phyloP scores from a whole-genome alignment of 1,140 invertebrate genomes.

The Pteromalus puparum region DNA sequence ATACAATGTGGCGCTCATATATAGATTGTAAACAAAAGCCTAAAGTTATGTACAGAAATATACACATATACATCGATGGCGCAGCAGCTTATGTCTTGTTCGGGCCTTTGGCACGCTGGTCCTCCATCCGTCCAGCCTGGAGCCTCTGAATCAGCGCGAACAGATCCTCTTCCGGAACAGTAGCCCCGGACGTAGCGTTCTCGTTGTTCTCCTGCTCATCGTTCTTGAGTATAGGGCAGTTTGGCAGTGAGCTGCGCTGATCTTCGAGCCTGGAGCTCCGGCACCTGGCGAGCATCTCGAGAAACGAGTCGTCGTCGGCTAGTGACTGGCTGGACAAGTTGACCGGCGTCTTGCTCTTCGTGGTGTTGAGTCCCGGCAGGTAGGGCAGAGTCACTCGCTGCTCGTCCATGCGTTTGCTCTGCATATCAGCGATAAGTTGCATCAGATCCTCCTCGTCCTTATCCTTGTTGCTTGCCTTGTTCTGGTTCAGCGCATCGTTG shows the following conservation, averaged over 20 bases:
- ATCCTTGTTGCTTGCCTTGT: constrained; percentile 53
- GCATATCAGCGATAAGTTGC: constrained; percentile 92
- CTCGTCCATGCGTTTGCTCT: constrained; percentile 94
- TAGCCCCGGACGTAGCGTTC: constrained; percentile 77
- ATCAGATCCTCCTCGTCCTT: constrained; percentile 79
- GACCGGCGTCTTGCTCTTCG: too few relatives aligned
- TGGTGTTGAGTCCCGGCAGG: too few relatives aligned
- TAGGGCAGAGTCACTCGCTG: constrained; percentile 95
- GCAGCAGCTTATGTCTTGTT: constrained; percentile 60
- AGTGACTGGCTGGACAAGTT: too few relatives aligned
- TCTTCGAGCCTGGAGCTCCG: constrained; percentile 96
- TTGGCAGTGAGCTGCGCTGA: constrained; percentile 84
- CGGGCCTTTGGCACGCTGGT: constrained; percentile 87
- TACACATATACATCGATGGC: constrained; percentile 40
- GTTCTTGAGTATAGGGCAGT: constrained; percentile 67
- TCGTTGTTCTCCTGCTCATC: constrained; percentile 68
- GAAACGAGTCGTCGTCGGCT: too few relatives aligned
- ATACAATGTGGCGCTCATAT: too few relatives aligned
- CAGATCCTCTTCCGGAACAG: too few relatives aligned
- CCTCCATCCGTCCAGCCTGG: constrained; percentile 94
- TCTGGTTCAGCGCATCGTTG: neutral
- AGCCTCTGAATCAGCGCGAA: constrained; percentile 94
- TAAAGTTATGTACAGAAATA: constrained; percentile 40
- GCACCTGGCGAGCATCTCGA: constrained; percentile 94
- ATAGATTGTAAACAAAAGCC: too few relatives aligned